Evolutionary conservation across 2,888 invertebrate species (phyloP), one percentile per base, ranked within the genome.

Genomic region (Apodemia mormo): DNA sequence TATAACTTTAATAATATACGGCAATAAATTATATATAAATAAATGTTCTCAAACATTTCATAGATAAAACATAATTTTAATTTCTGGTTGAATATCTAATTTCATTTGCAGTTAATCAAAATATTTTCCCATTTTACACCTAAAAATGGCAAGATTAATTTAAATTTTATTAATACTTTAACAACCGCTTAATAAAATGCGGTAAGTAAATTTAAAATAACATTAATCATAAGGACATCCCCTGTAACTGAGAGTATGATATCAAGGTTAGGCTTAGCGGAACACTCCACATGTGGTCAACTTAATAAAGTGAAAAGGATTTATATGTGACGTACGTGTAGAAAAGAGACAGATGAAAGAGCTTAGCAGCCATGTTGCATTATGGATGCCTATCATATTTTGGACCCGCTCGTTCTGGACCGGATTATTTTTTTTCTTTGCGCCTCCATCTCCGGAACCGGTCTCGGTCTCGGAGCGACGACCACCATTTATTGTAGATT

Each of bases 371-470:
- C 93, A 93, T 93, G 92, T 93, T 93, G 92, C 90, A 90, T 92
- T 93, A 93, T 92, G 92, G 92, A 92, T 92, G 91, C 92, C 92
- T 92, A 92, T 93, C 92, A 93, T 93, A 92, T 93, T 92, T 92
- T 92, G 92, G 92, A 92, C 91, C 89, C 89, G 90, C 89, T 91
- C 49, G 49, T 49, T 49, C 83, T 80, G 89, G 87, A 90, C 91
- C 90, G 92, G 92, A 90, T 92, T 92, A 90, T 90, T 90, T 89
- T 91, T 49, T 92, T 91, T 86, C 85, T 89, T 91, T 90, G 85
- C 89, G 88, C 89, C 90, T 90, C 87, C 89, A 86, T 88, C 91
- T 89, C 85, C 77, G 81, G 78, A 92, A 92, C 92, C 92, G 92
- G 92, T 93, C 90, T 87, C 81, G 79, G 84, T 84, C 86, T 49